A percentile compares a stretch with the other conserved stretches of the same genome.
Conservation (phyloP, 2,888 invertebrate species). For the Platycheirus albimanus region DNA sequence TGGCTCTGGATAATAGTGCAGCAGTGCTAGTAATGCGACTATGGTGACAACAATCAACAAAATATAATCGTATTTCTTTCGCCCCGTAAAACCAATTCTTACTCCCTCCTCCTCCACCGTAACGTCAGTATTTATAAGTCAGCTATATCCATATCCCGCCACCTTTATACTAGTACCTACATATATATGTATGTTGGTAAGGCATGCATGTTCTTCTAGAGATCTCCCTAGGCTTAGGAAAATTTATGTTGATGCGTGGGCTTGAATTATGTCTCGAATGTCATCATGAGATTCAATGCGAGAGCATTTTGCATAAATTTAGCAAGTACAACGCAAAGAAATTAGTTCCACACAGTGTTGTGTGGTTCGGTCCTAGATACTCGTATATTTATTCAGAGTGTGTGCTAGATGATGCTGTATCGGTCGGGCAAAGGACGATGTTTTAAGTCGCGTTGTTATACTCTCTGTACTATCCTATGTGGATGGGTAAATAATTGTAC, state of each 20-base stretch:
- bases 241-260: conserved; percentile 80
- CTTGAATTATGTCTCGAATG: conserved; percentile 83
- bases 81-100: conserved; percentile 59
- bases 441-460: conserved; percentile 53
- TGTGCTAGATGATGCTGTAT: conserved; percentile 39
- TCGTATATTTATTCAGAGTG: conserved; percentile 14
- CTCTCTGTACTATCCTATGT: conserved; percentile 38
- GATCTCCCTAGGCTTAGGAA: conserved; percentile 70
- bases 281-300: conserved; percentile 83
- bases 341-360: conserved; percentile 68
- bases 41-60: conserved; percentile 74
- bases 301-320: conserved; percentile 83
- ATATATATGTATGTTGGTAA: background rate
- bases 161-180: too few species aligned
- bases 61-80: conserved; percentile 73
- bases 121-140: too few species aligned
- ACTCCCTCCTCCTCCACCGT: background rate
- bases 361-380: conserved; percentile 47
- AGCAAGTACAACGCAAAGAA: conserved; percentile 72
- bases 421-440: conserved; percentile 64
- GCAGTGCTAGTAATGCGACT: conserved; percentile 67
- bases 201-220: conserved; percentile 55
- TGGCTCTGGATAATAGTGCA: conserved; percentile 6
- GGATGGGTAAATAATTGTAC: conserved; percentile 65
- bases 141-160: conserved; percentile 13